Evolutionary conservation across 37 sponge, comb jelly and placozoan species (phyloP).

Genomic region (Amphimedon queenslandica): DNA sequence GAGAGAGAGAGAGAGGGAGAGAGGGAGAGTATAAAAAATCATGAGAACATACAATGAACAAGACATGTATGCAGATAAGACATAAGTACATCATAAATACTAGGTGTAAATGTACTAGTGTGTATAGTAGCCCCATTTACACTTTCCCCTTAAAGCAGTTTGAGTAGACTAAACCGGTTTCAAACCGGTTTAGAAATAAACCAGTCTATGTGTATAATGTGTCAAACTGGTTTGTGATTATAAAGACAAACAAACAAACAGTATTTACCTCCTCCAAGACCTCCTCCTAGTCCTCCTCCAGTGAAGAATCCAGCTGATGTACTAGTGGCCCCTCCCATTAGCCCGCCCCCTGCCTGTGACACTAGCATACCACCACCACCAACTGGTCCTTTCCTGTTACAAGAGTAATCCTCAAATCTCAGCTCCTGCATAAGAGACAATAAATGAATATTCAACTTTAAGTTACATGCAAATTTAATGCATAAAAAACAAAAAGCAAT

Average conservation of each 20-base stretch:
- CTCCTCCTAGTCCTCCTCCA: constrained; percentile 5
- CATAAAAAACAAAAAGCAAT: neutral
- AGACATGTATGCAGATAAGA: neutral
- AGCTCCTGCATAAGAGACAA: constrained; percentile 57
- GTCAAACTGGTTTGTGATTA: too few relatives aligned
- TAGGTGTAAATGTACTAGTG: too few relatives aligned
- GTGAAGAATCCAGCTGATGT: constrained; percentile 8
- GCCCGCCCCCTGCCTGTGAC: constrained; percentile 2
- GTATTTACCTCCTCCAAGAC: neutral
- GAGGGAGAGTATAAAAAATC: too few relatives aligned
- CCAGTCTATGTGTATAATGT: too few relatives aligned
- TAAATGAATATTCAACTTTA: neutral
- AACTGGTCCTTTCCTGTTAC: constrained; percentile 63
- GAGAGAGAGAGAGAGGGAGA: too few relatives aligned
- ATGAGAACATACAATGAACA: neutral
- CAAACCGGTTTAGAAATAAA: too few relatives aligned
- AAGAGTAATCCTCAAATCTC: constrained; percentile 76
- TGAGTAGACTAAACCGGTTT: too few relatives aligned
- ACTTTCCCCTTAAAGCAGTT: too few relatives aligned
- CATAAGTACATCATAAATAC: neutral
- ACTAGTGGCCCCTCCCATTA: neutral
- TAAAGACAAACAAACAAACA: too few relatives aligned
- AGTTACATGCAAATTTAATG: neutral
- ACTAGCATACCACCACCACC: constrained; percentile 5
- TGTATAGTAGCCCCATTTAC: too few relatives aligned